These are phyloP conservation scores for Pachyuromys duprasi DNA, from an alignment of 2,797 vertebrate genomes.

Conservation along the genomic window DNA sequence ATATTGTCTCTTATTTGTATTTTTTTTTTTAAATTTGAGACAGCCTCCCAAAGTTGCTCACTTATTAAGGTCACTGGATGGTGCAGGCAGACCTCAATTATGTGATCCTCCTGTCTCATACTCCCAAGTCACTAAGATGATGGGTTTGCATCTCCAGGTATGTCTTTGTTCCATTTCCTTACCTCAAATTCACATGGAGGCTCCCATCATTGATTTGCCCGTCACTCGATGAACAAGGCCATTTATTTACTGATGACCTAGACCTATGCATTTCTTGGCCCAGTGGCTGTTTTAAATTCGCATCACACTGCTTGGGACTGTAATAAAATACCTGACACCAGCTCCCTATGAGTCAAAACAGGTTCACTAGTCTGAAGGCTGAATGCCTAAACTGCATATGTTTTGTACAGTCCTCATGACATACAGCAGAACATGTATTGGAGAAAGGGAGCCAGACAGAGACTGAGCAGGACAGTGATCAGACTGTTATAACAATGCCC, in stretches of 20 bases:
- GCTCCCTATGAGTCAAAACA: background rate
- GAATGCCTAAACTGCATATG: background rate
- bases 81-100: no score
- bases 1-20: no score
- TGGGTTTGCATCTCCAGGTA: background rate
- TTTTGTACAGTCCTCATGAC: background rate
- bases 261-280: background rate
- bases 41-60: background rate
- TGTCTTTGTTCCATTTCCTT: background rate
- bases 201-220: rapidly evolving
- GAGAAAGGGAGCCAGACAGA: no score
- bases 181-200: background rate
- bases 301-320: background rate
- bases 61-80: background rate
- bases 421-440: background rate
- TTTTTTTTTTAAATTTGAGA: background rate
- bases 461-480: background rate
- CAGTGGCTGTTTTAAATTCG: background rate
- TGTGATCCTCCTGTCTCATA: background rate
- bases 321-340: background rate
- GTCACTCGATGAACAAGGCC: background rate
- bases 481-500: background rate
- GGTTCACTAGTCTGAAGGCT: background rate
- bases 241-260: background rate
- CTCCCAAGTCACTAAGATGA: background rate